Conservation (phyloP, 2,113 vertebrate genomes). For the Arizona elegans region DNA sequence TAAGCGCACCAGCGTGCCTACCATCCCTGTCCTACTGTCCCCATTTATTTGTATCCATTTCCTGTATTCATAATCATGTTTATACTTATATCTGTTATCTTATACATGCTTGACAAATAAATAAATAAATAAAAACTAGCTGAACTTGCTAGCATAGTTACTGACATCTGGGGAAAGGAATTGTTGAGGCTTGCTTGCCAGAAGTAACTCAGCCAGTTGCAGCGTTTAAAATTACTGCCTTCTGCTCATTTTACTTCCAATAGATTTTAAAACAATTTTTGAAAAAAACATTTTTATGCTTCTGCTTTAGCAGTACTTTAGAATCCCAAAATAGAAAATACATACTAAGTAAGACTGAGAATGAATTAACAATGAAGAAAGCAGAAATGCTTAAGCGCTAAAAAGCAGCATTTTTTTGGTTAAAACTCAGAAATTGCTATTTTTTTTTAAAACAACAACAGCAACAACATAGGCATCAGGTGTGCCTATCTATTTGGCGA, state of each 20-base stretch:
- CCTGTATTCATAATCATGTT: no score
- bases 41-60: no score
- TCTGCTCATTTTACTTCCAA: neutral
- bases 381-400: neutral
- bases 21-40: no score
- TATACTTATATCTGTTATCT: no score
- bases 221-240: neutral
- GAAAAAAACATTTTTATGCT: neutral
- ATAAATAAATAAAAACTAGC: no score
- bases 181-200: neutral
- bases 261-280: neutral
- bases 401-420: neutral
- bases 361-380: neutral
- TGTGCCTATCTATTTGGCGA: neutral
- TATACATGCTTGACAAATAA: no score
- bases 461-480: neutral
- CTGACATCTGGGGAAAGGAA: neutral
- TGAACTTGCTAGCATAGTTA: neutral
- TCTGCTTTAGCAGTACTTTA: neutral
- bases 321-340: neutral
- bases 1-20: no score
- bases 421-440: neutral
- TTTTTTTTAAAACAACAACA: neutral
- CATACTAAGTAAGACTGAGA: neutral
- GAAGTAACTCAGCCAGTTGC: neutral